These are phyloP conservation scores for Teleopsis dalmanni DNA, from an alignment of 1,140 invertebrate genomes.

Conservation along the genomic window DNA sequence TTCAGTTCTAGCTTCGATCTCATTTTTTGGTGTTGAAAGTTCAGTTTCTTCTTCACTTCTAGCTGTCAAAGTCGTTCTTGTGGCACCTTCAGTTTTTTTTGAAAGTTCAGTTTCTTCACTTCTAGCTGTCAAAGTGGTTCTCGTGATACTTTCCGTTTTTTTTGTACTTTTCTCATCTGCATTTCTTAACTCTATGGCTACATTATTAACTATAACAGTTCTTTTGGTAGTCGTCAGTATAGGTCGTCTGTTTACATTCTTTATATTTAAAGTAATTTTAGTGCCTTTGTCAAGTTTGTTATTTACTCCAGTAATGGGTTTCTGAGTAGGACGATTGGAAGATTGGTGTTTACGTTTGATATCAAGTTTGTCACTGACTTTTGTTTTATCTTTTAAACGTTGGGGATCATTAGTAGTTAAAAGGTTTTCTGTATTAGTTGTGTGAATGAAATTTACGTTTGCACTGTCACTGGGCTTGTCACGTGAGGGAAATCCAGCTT, in stretches of 20 bases:
- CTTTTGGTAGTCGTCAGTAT: constrained; percentile 14
- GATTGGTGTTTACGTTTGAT: constrained; percentile 16
- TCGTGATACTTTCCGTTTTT: constrained; percentile 5
- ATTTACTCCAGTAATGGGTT: constrained; percentile 21
- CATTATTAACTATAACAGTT: constrained; percentile 35
- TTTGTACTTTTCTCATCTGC: constrained; percentile 8
- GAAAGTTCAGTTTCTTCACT: background rate
- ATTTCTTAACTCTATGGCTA: constrained; percentile 29
- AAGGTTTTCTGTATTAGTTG: background rate
- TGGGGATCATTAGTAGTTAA: background rate
- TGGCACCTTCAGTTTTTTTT: background rate
- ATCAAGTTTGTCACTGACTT: constrained; percentile 39
- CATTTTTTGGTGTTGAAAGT: background rate
- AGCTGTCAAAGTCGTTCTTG: background rate
- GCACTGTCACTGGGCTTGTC: constrained; percentile 14
- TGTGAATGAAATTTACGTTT: background rate
- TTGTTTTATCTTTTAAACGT: constrained; percentile 14
- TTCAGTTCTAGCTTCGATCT: too few relatives aligned
- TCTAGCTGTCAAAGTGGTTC: background rate
- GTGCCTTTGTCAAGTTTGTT: constrained; percentile 35
- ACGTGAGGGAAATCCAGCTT: constrained; percentile 29
- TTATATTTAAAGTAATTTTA: constrained; percentile 24
- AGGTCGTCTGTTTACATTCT: constrained; percentile 19
- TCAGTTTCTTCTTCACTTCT: background rate
- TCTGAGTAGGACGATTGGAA: constrained; percentile 12